Conservation (phyloP, 2,888 invertebrate species). For the Trypoxylon attenuatum region DNA sequence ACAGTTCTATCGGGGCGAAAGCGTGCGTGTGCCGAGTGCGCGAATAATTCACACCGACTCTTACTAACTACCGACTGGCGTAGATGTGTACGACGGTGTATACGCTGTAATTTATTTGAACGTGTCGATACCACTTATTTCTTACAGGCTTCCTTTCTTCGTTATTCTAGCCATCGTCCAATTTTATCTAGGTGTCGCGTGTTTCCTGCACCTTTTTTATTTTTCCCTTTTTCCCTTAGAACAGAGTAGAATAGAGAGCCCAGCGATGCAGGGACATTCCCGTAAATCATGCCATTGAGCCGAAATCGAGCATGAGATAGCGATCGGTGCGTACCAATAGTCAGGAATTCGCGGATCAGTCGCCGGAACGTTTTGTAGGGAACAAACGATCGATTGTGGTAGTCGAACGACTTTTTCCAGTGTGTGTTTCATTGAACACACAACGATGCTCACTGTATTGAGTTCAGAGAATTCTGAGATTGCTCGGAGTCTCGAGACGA, state of each 20-base stretch:
- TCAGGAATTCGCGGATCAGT: slow-evolving; percentile 7
- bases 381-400: not conserved
- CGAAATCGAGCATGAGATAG: slow-evolving; percentile 21
- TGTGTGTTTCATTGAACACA: too few relatives aligned
- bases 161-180: not conserved
- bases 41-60: not conserved
- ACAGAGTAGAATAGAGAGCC: slow-evolving; percentile 13
- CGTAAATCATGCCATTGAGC: slow-evolving; percentile 33
- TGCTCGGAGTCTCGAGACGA: too few relatives aligned
- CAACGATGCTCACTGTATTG: not conserved
- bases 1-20: slow-evolving; percentile 10
- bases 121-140: slow-evolving; percentile 29
- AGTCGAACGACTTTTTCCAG: not conserved
- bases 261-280: not conserved
- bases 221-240: not conserved
- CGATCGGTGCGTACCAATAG: slow-evolving; percentile 5
- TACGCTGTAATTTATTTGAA: slow-evolving; percentile 20
- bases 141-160: slow-evolving; percentile 4
- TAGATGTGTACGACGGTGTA: not conserved
- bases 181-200: not conserved
- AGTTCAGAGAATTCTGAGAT: not conserved
- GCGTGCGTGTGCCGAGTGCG: not conserved
- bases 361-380: not conserved
- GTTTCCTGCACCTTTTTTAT: not conserved
- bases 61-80: not conserved